phyloP scores from a whole-genome alignment of 2,888 invertebrate species.

The Diarsia mendica region DNA sequence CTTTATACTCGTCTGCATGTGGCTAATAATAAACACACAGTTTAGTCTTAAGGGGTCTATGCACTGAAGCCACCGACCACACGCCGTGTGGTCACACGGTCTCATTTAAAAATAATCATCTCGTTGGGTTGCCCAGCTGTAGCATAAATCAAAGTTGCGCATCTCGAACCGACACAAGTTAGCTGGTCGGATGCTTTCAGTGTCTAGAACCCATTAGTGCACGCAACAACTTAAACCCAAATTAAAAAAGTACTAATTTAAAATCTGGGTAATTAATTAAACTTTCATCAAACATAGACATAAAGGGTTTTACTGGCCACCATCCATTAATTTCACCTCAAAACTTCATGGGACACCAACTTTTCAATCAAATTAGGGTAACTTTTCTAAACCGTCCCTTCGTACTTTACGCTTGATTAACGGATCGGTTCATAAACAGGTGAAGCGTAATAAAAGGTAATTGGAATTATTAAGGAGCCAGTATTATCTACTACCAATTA shows the following conservation, averaged over 20 bases:
- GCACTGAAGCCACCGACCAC: background rate
- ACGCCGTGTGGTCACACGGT: too few relatives aligned
- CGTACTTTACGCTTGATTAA: constrained; percentile 10
- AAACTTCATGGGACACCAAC: constrained; percentile 29
- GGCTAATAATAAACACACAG: constrained; percentile 5
- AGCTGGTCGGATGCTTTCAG: background rate
- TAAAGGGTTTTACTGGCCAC: constrained; percentile 30
- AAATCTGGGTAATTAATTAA: constrained; percentile 10
- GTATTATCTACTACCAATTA: background rate
- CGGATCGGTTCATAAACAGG: constrained; percentile 16
- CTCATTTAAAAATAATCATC: background rate
- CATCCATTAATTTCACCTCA: constrained; percentile 36
- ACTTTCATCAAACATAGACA: constrained; percentile 22
- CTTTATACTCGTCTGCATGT: constrained; percentile 28
- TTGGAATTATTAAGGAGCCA: constrained; percentile 17
- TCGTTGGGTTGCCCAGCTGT: background rate
- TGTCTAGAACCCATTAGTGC: constrained; percentile 21
- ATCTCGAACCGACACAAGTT: background rate
- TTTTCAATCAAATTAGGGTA: constrained; percentile 31
- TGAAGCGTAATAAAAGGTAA: constrained; percentile 17
- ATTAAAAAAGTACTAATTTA: constrained; percentile 44
- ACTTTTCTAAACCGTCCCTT: constrained; percentile 3
- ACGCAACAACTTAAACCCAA: constrained; percentile 34
- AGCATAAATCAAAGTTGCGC: background rate
- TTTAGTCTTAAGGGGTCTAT: background rate